Base-by-base conservation (phyloP, 2,888 invertebrate species). In the Drosophila putrida region DNA sequence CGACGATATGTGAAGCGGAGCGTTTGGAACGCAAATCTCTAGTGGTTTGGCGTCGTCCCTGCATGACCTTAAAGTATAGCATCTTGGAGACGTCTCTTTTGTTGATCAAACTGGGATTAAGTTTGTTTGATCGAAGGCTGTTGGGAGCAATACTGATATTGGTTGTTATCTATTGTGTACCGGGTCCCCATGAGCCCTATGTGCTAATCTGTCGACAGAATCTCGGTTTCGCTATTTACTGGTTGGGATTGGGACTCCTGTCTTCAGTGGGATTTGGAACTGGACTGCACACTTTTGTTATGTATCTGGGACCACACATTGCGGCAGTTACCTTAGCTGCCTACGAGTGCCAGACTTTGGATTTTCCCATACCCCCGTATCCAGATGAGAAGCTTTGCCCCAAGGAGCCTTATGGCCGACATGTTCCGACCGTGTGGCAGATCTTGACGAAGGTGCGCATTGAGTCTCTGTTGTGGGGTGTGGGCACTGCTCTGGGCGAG, bases 301-400 rank as follows among this genome's bases (percentile, higher is more conserved):
- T 99, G 71, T 99, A 99, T 93, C 94, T 99, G 90, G 99, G 99
- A 11, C 99, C 99, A 20, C 99, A 99, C 91, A 99, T 99, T 93
- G 99, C 99, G 55, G 95, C 97, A 61, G 99, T 99, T 36, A 99
- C 99, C 2, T 93, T 99, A 90, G 99, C 99, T n/a, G 99, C 99
- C 0, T 99, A 98, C 92, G 99, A 99, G 93, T 99, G 99, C 92
- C 96, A 96, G 38, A 95, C 96, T 13, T 94, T 99, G 49, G 95
- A 98, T 93, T 99, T 99, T 92, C 99, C 99, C 0, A 95, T 96
- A 81, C 99, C 99, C 43, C 99, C 99, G 0, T 99, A 99, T 94
- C 99, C 99, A 20, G 98, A 98, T 90, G 96, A 98, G 88, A 98
- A 99, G 89, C 94, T 98, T 59, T 99, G 99, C 92, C 98, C 98